Evolutionary conservation across 2,888 invertebrate species (phyloP).

Genomic region (Polydrusus tereticollis): DNA sequence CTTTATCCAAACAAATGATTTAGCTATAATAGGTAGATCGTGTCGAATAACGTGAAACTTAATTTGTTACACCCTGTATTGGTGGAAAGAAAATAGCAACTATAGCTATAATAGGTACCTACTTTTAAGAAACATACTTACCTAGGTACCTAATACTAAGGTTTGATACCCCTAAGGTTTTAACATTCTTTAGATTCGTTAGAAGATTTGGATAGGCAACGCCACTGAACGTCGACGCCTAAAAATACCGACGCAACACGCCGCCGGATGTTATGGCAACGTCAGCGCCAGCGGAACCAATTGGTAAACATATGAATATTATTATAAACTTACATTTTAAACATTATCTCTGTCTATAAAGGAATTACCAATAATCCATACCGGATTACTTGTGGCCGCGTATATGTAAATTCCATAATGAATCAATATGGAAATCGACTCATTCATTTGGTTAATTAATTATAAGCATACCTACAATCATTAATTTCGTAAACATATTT

Average conservation of each 20-base stretch:
- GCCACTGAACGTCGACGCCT: slow-evolving; percentile 36
- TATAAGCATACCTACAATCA: not conserved
- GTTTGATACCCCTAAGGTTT: no score
- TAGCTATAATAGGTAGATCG: no score
- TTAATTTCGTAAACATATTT: slow-evolving; percentile 2
- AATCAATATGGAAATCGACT: not conserved
- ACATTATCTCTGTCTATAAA: slow-evolving; percentile 19
- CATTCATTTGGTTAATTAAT: not conserved
- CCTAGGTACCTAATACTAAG: no score
- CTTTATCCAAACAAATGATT: no score
- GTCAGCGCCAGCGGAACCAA: slow-evolving; percentile 43
- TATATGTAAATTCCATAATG: not conserved
- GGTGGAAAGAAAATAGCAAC: no score
- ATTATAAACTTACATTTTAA: slow-evolving; percentile 38
- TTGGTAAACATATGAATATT: slow-evolving; percentile 42
- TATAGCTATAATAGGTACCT: no score
- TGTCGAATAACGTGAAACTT: no score
- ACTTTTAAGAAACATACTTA: no score
- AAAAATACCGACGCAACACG: slow-evolving; percentile 44
- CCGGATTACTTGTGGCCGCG: not conserved
- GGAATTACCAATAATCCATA: slow-evolving; percentile 11
- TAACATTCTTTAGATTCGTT: no score
- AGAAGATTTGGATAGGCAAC: no score
- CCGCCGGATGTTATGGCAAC: slow-evolving; percentile 43
- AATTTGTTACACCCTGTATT: no score